Evolutionary conservation across 2,888 invertebrate genomes (phyloP), one percentile per base, ranked within the genome.

Genomic region (Cybosia mesomella): DNA sequence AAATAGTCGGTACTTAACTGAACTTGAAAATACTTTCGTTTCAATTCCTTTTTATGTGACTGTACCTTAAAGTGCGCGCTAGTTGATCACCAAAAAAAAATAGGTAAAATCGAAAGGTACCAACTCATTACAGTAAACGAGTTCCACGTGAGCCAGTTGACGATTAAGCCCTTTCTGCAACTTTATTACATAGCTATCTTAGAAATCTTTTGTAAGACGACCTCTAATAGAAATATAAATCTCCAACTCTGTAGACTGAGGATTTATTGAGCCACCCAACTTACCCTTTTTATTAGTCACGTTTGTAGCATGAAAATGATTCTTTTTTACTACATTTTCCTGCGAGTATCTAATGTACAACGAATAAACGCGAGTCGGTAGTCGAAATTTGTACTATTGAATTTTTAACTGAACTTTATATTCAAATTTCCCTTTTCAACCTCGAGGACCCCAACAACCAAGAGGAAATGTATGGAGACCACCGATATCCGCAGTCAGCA

Each of bases 221-320:
- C 69, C 79, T 79, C 81, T 92, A 91, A 92, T 89, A 91, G 90
- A 92, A 91, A 92, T 89, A 91, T 91, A 92, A 92, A 92, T 92
- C 91, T 90, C 82, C 81, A 84, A 86, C 82, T 85, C 85, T 81
- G 83, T 82, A 85, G 85, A 82, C 84, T 76, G 80, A 82, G 85
- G 86, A 92, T 92, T 91, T 92, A 92, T 91, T 83, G 87, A 87
- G 85, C 85, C 80, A 84, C 84, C 87, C 83, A 76, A 84, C 86
- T 87, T 87, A 86, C 89, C 89, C 88, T 89, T 91, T 91, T 91
- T 91, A 91, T 90, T 89, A 91, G 90, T 91, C 91, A 91, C 91
- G 91, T 91, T 87, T 89, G 84, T 83, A 85, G 88, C 88, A 89
- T 89, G 87, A 89, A 83, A 83, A 78, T 87, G 85, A 86, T 83